phyloP scores from a whole-genome alignment of 2,888 invertebrate species.

The Oscheius sp. region DNA sequence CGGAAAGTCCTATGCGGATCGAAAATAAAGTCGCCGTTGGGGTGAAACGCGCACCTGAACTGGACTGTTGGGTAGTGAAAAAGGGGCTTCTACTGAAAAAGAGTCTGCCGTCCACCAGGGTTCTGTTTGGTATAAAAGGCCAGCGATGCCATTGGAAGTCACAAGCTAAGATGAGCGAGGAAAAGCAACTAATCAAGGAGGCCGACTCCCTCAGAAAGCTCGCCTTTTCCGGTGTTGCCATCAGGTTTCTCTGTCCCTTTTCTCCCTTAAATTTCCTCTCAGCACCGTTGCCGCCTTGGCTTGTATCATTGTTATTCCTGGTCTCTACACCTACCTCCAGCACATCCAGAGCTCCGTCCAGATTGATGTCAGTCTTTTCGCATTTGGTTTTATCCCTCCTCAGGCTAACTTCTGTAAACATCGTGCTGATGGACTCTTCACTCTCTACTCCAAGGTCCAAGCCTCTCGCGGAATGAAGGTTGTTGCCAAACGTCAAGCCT shows the following conservation, averaged over 20 bases:
- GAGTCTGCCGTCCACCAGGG: slow-evolving; percentile 10
- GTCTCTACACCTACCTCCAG: slow-evolving; percentile 51
- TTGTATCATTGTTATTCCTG: slow-evolving; percentile 51
- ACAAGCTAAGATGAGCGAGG: slow-evolving; percentile 21
- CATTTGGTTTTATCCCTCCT: not conserved
- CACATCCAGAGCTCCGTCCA: slow-evolving; percentile 52
- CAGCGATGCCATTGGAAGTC: not conserved
- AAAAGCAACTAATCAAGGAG: slow-evolving; percentile 25
- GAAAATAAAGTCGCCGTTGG: slow-evolving; percentile 23
- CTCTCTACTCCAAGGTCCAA: slow-evolving; percentile 26
- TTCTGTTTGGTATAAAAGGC: slow-evolving; percentile 11
- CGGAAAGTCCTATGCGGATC: no score
- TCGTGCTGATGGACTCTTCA: slow-evolving; percentile 25
- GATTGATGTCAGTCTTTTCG: slow-evolving; percentile 36
- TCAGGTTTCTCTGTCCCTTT: slow-evolving; percentile 22
- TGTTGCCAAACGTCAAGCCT: slow-evolving; percentile 41
- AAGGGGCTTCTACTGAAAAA: slow-evolving; percentile 7
- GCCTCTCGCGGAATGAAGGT: slow-evolving; percentile 1
- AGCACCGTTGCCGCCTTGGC: slow-evolving; percentile 48
- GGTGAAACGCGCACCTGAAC: slow-evolving; percentile 25
- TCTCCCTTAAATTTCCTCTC: not conserved
- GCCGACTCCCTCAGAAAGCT: slow-evolving; percentile 25
- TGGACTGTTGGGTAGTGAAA: slow-evolving; percentile 12
- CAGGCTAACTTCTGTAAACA: slow-evolving; percentile 30
- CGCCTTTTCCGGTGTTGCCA: slow-evolving; percentile 30